These are phyloP conservation scores for Brachypteracias leptosomus DNA, from an alignment of 2,113 vertebrate genomes.

Conservation along the genomic window DNA sequence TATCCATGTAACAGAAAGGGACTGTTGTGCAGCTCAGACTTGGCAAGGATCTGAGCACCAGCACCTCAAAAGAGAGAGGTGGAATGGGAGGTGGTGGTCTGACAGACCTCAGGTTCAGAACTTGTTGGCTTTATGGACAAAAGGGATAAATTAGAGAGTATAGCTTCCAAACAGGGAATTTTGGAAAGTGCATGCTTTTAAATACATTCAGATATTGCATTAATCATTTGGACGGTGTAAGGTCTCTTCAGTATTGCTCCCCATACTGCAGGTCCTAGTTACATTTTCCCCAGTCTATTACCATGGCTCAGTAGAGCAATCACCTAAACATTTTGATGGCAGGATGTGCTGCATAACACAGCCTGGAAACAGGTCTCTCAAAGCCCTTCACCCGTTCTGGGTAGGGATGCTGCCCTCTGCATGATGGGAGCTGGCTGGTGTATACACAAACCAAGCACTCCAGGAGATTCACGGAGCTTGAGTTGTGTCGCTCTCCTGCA, in stretches of 20 bases:
- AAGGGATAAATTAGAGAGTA: background rate
- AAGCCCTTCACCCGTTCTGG: accelerated
- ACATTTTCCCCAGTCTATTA: accelerated
- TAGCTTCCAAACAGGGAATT: background rate
- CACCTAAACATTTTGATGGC: background rate
- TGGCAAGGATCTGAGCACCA: accelerated
- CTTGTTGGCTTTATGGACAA: background rate
- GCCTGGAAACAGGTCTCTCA: background rate
- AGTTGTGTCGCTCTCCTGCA: background rate
- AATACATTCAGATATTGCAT: background rate
- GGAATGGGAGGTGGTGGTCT: accelerated
- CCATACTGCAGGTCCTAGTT: background rate
- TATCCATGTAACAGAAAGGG: background rate
- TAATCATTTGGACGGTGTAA: background rate
- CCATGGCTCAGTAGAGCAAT: background rate
- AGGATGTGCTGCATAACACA: background rate
- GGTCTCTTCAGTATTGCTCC: background rate
- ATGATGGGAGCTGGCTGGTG: accelerated
- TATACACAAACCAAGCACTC: accelerated
- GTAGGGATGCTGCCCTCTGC: background rate
- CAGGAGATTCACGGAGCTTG: accelerated
- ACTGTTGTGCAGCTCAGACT: background rate
- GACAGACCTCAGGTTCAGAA: accelerated
- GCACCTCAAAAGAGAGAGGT: background rate
- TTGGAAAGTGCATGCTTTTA: background rate